Evolutionary conservation across 2,888 invertebrate genomes (phyloP), one percentile per base, ranked within the genome.

Genomic region (Metellina segmentata): DNA sequence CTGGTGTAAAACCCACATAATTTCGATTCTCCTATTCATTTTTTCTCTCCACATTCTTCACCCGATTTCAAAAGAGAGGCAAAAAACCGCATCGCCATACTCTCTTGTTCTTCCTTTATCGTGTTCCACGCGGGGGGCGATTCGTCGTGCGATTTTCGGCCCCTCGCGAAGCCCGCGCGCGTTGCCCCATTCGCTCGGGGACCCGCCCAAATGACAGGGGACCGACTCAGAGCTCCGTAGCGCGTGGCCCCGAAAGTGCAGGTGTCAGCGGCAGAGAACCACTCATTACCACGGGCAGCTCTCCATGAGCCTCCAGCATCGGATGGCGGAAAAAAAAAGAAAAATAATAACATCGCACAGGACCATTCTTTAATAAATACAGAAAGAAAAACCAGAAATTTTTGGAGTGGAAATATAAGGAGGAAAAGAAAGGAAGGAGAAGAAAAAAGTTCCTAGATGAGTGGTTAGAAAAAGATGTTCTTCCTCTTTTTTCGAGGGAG

Each of bases 171-270:
- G 13, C 49, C 19, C n/a, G 13, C 20, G 48, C 16, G 34, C 51
- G 69, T 79, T 72, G n/a, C 51, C 77, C 51, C 70, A 34, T 13
- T 78, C 16, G 48, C 53, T 7, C 48, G 34, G 74, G 71, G 71
- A n/a, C 48, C 91, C 91, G 87, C 91, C 87, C 91, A 91, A 91
- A 91, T 91, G 87, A 87, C 91, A 91, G 91, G 87, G 91, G 82
- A 81, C 91, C 71, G 19, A 16, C 69, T 53, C 69, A 8, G 34
- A 20, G 74, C 53, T 83, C 74, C 20, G 20, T 71, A 79, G 77
- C 90, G 90, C 90, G 90, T 91, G 90, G 82, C 91, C 70, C 49
- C 72, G 49, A 87, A 91, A 87, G 34, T 87, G 87, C 91, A 91
- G 91, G 91, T 91, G 91, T 91, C 91, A 87, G 87, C 78, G 20